Evolutionary conservation across 2,888 invertebrate species (phyloP), one percentile per base, ranked within the genome.

Genomic region (Harpalus rufipes): DNA sequence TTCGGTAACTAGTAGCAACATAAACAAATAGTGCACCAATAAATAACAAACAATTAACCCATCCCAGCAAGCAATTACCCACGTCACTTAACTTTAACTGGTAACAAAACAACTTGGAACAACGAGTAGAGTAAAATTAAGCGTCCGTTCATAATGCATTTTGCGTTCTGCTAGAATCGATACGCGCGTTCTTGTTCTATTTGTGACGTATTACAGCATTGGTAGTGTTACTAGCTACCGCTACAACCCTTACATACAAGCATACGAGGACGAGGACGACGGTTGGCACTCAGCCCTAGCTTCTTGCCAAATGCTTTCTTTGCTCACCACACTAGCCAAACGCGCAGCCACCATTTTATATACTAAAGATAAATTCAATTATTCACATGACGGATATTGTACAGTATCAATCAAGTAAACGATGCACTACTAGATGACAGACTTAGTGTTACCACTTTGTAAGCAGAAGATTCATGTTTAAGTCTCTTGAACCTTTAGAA

Each of bases 241-340:
- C 72, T 82, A 82, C 82, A 82, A 72, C 5, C 5, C 32, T 32
- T 3, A 32, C 10, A 56, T 21, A 39, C 59, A 39, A 80, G 39
- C 51, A 44, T 16, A 7, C 51, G 32, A 32, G 32, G 32, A 32
- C 1, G 32, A 7, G 72, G 12, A 32, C 1, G 32, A 7, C 41
- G 12, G 65, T 44, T 81, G 81, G 81, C 81, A 81, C 25, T 10
- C 44, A 21, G 74, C 74, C 74, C 21, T 72, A 10, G 21, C 41
- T 14, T 18, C 7, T 6, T 82, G 82, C 82, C 82, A 82, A 82
- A 82, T 82, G 82, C 65, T 82, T 82, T 82, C 82, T 82, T 72
- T 72, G 14, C 82, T 7, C 44, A 51, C 44, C 44, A 12, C 44
- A 51, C 10, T 51, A 8, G 44, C 44, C 44, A 58, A 51, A 51